Evolutionary conservation across 2,888 invertebrate genomes (phyloP), one percentile per base, ranked within the genome.

Genomic region (Smittia aterrima): DNA sequence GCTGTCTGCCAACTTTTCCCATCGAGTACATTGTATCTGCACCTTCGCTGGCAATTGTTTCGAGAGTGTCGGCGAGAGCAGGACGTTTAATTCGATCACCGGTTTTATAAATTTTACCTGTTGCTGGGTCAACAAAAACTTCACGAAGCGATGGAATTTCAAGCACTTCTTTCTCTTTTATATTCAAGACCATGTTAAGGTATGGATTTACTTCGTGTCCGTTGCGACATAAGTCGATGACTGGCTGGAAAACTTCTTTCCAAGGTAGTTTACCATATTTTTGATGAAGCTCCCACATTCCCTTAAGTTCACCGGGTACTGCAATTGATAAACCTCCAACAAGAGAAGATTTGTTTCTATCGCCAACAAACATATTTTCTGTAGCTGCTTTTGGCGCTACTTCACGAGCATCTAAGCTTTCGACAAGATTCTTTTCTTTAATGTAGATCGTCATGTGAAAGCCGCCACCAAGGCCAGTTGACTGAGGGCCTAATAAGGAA

Each of bases 401-500:
- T 84, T 92, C 92, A 77, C 92, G 84, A 0, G 92, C 89, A 82
- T 91, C 88, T 75, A 93, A 80, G 18, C 87, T 86, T 54, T 85
- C 82, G 0, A 88, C 86, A 64, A 80, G 82, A 2, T 85, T 81
- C 1, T 83, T 85, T 20, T 79, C 76, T 73, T 87, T 87, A 78
- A 89, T 87, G 85, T 92, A 93, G 75, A 92, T 86, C 1, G 91
- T 91, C 84, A 92, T 89, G 27, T 93, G 83, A 81, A 93, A 93
- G 25, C 94, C 94, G 40, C 94, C 94, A 9, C 93, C 93, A 2
- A 93, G 82, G 0, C 93, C 93, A 87, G 89, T 90, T 78, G 91
- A 85, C 83, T 93, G 92, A 13, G 91, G 58, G 20, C 72, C 70
- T 70, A 41, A 22, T n/a, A 1, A 38, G 4, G 38, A 7, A 64